Conservation (phyloP, 2,888 invertebrate genomes). For the Diploptera punctata region DNA sequence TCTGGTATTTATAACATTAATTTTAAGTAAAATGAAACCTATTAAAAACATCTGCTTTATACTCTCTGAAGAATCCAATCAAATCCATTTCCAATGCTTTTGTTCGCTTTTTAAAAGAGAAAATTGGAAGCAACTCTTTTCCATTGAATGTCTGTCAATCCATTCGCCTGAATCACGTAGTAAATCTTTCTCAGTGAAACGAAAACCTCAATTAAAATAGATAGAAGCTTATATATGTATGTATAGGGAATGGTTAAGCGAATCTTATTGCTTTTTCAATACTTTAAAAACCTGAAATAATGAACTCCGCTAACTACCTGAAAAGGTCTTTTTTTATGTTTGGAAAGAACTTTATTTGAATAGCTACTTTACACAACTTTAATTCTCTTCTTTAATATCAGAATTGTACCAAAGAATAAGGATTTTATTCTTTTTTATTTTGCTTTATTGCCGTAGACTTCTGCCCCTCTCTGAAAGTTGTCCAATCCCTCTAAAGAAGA, state of each 20-base stretch:
- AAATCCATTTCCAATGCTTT: slow-evolving; percentile 9
- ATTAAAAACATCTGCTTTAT: not conserved
- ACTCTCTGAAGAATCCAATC: not conserved
- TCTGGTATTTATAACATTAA: too few species aligned
- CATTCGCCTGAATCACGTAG: not conserved
- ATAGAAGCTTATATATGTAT: not conserved
- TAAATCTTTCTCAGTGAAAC: not conserved
- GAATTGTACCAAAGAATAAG: too few species aligned
- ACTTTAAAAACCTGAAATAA: not conserved
- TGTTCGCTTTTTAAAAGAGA: not conserved
- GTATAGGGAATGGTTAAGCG: slow-evolving; percentile 8
- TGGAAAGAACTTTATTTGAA: too few species aligned
- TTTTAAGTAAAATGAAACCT: too few species aligned
- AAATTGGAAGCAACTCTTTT: slow-evolving; percentile 9
- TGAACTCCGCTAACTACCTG: not conserved
- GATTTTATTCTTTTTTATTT: too few species aligned
- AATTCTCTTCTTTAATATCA: too few species aligned
- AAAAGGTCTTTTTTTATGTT: too few species aligned
- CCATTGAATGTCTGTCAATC: not conserved
- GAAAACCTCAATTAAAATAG: slow-evolving; percentile 1
- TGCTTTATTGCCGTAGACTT: too few species aligned
- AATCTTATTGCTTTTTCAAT: too few species aligned
- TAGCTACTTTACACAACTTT: too few species aligned
- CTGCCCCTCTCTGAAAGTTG: too few species aligned
- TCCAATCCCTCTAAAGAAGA: too few species aligned